phyloP scores from a whole-genome alignment of 1,140 invertebrate species.

The Macrobrachium nipponense region DNA sequence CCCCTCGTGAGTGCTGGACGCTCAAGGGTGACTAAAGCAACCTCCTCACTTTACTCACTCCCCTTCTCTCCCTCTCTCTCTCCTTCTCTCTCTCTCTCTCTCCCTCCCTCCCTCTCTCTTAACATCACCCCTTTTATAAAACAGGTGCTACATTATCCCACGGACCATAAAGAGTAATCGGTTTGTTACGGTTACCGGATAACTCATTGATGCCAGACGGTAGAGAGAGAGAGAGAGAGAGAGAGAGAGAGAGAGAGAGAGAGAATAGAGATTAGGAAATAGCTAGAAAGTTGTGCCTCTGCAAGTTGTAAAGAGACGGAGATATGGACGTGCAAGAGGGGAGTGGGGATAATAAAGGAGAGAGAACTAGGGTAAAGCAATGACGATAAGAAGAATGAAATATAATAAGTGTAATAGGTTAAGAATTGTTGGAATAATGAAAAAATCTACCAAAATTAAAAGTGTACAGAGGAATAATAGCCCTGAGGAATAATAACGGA shows the following conservation, averaged over 20 bases:
- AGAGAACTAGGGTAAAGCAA: neutral
- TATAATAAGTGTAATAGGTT: neutral
- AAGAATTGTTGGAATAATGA: neutral
- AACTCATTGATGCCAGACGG: slow-evolving; percentile 8
- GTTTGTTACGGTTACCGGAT: slow-evolving; percentile 2
- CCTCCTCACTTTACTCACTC: slow-evolving; percentile 4
- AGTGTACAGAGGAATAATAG: no score
- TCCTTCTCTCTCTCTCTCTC: slow-evolving; percentile 6
- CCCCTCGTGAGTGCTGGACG: no score
- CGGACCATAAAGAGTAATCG: slow-evolving; percentile 16
- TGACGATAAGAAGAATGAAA: neutral
- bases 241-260: neutral
- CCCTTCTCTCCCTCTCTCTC: neutral
- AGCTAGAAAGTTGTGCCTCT: neutral
- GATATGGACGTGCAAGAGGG: slow-evolving; percentile 5
- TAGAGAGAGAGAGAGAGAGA: neutral
- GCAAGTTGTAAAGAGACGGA: neutral
- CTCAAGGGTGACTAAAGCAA: neutral
- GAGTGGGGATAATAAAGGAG: neutral
- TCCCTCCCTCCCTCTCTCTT: slow-evolving; percentile 15
- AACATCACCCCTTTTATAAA: slow-evolving; percentile 4
- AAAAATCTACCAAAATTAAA: no score
- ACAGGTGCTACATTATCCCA: neutral
- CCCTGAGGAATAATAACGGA: no score
- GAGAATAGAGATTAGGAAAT: neutral